These are phyloP conservation scores for Acrossocheilus fasciatus DNA, from an alignment of 2,797 vertebrate species.

Conservation along the genomic window DNA sequence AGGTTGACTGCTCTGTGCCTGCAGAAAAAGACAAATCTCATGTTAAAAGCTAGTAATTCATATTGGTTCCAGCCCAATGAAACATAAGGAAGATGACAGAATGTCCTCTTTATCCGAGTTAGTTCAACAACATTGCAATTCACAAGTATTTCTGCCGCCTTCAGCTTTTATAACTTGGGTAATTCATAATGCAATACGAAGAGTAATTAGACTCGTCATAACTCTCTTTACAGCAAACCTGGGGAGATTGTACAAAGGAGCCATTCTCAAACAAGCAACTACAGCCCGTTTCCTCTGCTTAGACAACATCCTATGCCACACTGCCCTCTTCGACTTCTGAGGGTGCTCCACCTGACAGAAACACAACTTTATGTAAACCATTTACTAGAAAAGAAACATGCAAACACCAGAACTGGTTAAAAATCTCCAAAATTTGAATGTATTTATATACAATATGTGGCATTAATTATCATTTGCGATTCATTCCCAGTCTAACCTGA, in stretches of 20 bases:
- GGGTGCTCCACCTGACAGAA: constrained; percentile 88
- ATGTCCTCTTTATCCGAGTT: constrained; percentile 12
- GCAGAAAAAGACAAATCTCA: constrained; percentile 51
- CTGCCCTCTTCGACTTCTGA: constrained; percentile 84
- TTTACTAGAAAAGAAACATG: not conserved
- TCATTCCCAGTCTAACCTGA: constrained; percentile 79
- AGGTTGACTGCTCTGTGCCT: constrained; percentile 94
- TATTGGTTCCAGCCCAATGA: not conserved
- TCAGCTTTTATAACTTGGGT: constrained; percentile 21
- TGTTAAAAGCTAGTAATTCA: constrained; percentile 6
- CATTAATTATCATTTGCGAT: not conserved
- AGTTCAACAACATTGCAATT: not conserved
- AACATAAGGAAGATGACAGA: constrained; percentile 22
- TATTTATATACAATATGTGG: not conserved
- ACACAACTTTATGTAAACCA: constrained; percentile 12
- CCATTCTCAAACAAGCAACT: constrained; percentile 95
- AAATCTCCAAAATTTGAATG: not conserved
- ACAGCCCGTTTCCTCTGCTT: constrained; percentile 95
- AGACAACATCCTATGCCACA: constrained; percentile 88
- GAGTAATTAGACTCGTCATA: not conserved
- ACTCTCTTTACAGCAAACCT: constrained; percentile 74
- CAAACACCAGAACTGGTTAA: not conserved
- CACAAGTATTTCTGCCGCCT: not conserved
- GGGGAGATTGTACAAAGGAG: constrained; percentile 92
- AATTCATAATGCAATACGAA: constrained; percentile 14